These are phyloP conservation scores for Ia io DNA, from an alignment of 2,113 vertebrate genomes.

Conservation along the genomic window DNA sequence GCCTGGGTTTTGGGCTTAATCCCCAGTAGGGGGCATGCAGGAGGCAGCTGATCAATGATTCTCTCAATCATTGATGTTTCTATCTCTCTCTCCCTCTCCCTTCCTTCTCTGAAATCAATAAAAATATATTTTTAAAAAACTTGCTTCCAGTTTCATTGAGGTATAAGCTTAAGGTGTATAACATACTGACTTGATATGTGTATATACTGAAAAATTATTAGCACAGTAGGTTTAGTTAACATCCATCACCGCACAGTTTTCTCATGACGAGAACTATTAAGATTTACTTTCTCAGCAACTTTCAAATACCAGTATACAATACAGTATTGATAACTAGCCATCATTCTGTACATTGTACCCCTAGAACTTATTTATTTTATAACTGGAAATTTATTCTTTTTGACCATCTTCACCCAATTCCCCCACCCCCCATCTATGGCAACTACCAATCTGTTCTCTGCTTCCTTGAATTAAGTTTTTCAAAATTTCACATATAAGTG, in stretches of 20 bases:
- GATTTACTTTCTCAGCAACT: neutral
- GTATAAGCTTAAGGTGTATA: neutral
- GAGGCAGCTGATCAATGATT: too few species aligned
- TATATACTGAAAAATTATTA: neutral
- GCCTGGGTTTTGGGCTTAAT: too few species aligned
- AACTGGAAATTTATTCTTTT: neutral
- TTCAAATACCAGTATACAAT: neutral
- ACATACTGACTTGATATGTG: neutral
- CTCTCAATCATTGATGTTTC: too few species aligned
- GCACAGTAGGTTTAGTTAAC: neutral
- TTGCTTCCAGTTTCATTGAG: neutral
- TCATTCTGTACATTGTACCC: neutral
- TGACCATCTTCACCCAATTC: neutral
- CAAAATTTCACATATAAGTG: neutral
- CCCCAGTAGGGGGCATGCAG: too few species aligned
- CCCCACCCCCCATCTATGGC: neutral
- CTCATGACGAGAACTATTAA: neutral
- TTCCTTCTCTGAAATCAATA: too few species aligned
- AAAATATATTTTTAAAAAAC: too few species aligned
- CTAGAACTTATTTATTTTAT: neutral
- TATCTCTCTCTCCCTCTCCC: too few species aligned
- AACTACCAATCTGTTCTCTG: neutral
- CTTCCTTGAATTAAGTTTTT: neutral
- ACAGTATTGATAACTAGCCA: neutral
- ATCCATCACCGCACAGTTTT: neutral